Evolutionary conservation across 2,113 vertebrate species (phyloP).

Genomic region (Chaenocephalus aceratus): DNA sequence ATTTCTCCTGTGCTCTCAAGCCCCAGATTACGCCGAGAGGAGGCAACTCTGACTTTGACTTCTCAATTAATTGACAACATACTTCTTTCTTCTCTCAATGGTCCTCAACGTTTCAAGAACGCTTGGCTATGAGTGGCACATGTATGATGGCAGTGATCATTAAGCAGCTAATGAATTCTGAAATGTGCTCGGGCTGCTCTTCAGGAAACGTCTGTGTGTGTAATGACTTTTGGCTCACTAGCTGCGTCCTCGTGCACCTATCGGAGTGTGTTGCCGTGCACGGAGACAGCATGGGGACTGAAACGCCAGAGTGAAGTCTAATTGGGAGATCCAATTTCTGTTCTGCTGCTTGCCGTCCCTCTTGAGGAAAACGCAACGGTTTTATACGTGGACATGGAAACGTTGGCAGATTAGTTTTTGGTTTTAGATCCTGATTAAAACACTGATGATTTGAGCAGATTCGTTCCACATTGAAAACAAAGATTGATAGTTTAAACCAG

Average conservation of each 20-base stretch:
- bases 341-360: slow-evolving; percentile 5
- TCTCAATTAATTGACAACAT: slow-evolving; percentile 2
- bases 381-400: slow-evolving; percentile 7
- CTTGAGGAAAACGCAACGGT: slow-evolving; percentile 15
- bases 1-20: not conserved
- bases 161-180: slow-evolving; percentile 51
- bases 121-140: slow-evolving; percentile 37
- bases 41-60: not conserved
- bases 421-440: no score
- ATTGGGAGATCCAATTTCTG: slow-evolving; percentile 19
- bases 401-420: no score
- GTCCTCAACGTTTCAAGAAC: slow-evolving; percentile 16
- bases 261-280: not conserved
- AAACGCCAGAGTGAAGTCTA: slow-evolving; percentile 10
- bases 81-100: not conserved
- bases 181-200: slow-evolving; percentile 40
- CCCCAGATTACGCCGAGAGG: not conserved
- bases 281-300: not conserved
- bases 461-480: no score
- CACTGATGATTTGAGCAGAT: no score
- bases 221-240: slow-evolving; percentile 54
- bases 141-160: slow-evolving; percentile 44
- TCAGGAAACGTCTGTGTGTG: slow-evolving; percentile 31
- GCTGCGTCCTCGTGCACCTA: slow-evolving; percentile 22
- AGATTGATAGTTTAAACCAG: no score